phyloP scores from a whole-genome alignment of 1,140 invertebrate species.

The Phthorimaea operculella region DNA sequence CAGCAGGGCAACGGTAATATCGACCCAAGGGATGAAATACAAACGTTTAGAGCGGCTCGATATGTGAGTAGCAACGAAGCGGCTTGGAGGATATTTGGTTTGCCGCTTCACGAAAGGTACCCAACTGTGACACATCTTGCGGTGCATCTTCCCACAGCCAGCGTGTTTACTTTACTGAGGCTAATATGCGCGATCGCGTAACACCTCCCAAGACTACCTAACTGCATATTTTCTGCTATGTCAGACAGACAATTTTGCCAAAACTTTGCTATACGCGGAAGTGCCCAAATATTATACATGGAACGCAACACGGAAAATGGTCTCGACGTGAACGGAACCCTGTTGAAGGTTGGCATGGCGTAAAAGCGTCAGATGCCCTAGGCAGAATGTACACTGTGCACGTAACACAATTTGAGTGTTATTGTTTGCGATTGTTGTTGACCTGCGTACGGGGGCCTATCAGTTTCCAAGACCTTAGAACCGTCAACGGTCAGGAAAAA shows the following conservation, averaged over 20 bases:
- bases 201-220: conserved; percentile 43
- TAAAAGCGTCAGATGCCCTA: conserved; percentile 28
- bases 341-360: conserved; percentile 26
- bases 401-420: conserved; percentile 29
- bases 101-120: conserved; percentile 50
- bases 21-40: no score
- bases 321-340: conserved; percentile 26
- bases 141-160: conserved; percentile 55
- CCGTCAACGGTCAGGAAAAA: conserved; percentile 15
- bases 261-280: conserved; percentile 46
- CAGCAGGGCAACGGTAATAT: no score
- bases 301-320: conserved; percentile 29
- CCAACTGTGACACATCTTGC: conserved; percentile 55
- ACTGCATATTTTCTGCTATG: conserved; percentile 49
- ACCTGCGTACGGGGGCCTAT: conserved; percentile 25
- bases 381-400: conserved; percentile 36
- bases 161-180: conserved; percentile 46
- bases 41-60: no score
- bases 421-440: conserved; percentile 28
- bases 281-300: conserved; percentile 50
- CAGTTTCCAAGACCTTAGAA: conserved; percentile 22
- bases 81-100: conserved; percentile 55
- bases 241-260: conserved; percentile 38
- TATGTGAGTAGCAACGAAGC: conserved; percentile 60
- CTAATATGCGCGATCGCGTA: conserved; percentile 26